Conservation (phyloP, 92 coral and sea anemone genomes). For the Parazoanthus atlanticus region DNA sequence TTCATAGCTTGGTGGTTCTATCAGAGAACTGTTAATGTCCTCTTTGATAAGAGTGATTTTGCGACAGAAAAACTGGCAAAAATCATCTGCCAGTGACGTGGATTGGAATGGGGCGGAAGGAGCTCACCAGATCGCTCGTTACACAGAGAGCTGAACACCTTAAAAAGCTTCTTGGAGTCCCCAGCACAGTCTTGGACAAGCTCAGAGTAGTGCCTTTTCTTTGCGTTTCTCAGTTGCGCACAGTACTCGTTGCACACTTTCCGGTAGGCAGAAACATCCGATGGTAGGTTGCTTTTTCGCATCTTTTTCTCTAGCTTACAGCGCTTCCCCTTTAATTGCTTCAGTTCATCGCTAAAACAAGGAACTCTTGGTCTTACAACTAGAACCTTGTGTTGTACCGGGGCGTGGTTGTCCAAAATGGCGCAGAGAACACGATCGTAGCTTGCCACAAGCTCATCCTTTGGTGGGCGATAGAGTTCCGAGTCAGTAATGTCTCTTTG, state of each 20-base stretch:
- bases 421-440: conserved; percentile 39
- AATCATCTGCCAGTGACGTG: conserved; percentile 60
- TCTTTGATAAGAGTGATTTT: conserved; percentile 42
- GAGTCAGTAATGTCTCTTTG: conserved; percentile 37
- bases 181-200: too few species aligned
- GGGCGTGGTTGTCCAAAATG: conserved; percentile 54
- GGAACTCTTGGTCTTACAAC: conserved; percentile 56
- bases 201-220: too few species aligned
- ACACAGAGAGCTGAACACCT: conserved; percentile 56
- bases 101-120: conserved; percentile 42
- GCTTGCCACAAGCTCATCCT: conserved; percentile 37
- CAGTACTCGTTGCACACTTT: conserved; percentile 7
- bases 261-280: neutral
- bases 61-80: conserved; percentile 47
- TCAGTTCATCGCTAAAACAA: conserved; percentile 45
- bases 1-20: neutral
- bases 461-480: conserved; percentile 38
- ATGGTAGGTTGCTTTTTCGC: conserved; percentile 17
- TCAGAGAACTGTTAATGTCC: conserved; percentile 22
- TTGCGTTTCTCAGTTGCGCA: neutral
- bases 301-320: conserved; percentile 56
- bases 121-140: conserved; percentile 37
- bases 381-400: conserved; percentile 34
- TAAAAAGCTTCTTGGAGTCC: too few species aligned
- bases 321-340: conserved; percentile 39